phyloP scores from a whole-genome alignment of 1,140 invertebrate species.

The Zophobas morio region DNA sequence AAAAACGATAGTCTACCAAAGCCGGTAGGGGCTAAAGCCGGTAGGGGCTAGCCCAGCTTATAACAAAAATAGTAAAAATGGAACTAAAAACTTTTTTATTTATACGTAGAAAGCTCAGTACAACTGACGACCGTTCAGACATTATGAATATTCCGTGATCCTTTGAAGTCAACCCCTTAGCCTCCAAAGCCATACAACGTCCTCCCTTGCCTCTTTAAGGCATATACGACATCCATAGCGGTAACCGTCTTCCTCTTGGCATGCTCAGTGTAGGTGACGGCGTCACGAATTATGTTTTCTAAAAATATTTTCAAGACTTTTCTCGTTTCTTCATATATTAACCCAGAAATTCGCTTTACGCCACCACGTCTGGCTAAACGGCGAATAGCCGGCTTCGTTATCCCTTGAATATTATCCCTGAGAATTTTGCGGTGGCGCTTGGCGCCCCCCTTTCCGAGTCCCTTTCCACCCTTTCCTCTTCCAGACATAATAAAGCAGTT shows the following conservation, averaged over 20 bases:
- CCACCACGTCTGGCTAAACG: conserved; percentile 79
- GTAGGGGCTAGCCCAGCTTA: no score
- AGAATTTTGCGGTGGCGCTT: conserved; percentile 80
- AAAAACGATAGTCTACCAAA: no score
- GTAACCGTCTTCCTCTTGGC: conserved; percentile 88
- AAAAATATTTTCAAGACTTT: conserved; percentile 85
- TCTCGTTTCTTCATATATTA: conserved; percentile 82
- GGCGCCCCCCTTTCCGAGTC: conserved; percentile 78
- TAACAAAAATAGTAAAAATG: no score
- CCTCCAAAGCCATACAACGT: conserved; percentile 78
- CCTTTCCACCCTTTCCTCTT: conserved; percentile 79
- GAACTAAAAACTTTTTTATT: no score
- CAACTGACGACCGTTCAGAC: no score
- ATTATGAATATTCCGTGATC: no score
- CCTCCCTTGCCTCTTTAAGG: conserved; percentile 86
- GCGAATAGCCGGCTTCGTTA: conserved; percentile 69
- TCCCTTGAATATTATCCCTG: conserved; percentile 79
- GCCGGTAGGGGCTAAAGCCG: no score
- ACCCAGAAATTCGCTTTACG: conserved; percentile 81
- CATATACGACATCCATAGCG: conserved; percentile 91
- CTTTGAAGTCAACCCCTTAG: no score
- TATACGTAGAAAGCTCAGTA: no score
- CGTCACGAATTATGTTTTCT: conserved; percentile 85
- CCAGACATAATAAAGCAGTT: no score
- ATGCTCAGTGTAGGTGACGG: conserved; percentile 88